Evolutionary conservation across 2,113 vertebrate species (phyloP), one percentile per base, ranked within the genome.

Genomic region (Lophura nycthemera): DNA sequence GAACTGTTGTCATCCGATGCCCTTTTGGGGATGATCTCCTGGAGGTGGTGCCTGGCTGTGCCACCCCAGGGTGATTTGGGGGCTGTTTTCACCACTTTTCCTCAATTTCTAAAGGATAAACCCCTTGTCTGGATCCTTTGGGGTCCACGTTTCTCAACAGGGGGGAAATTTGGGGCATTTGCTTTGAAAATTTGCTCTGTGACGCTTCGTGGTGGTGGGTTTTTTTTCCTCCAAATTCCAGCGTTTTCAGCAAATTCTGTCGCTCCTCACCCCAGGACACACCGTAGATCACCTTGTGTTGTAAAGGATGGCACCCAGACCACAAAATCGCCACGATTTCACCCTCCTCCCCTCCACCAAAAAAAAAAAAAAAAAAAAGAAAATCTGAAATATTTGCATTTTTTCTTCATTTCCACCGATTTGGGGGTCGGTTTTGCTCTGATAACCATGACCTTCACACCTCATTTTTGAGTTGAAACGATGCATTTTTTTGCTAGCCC

Each of bases 301-400:
- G 22, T 12, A 16, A 60, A 48, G 32, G 12, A 20, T 0, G 2
- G 8, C 3, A 2, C 10, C 25, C 40, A 1, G 6, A 15, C 27
- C 25, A 38, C 7, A 38, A 77, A 54, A 54, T 21, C 56, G 30
- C 52, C 9, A 12, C 4, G 48, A 65, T 66, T 81, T 50, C 69
- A 43, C 50, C 71, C 34, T 2, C 7, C 24, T 11, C 24, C 24
- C 50, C 48, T 18, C 18, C 16, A 45, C 47, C 47, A 18, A 47
- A 3, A 42, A 3, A 42, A 40, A 4, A 1, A 4, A 3, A 5
- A 64, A 36, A 21, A 27, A 4, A 1, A 4, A 5, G 5, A 64
- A 36, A 63, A 63, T 30, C 3, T 10, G 43, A 45, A 18, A 45
- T 45, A 18, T 17, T 45, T 18, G 16, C 43, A 45, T 45, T 45